Evolutionary conservation across 2,113 vertebrate genomes (phyloP), one percentile per base, ranked within the genome.

Genomic region (Taxidea taxus): DNA sequence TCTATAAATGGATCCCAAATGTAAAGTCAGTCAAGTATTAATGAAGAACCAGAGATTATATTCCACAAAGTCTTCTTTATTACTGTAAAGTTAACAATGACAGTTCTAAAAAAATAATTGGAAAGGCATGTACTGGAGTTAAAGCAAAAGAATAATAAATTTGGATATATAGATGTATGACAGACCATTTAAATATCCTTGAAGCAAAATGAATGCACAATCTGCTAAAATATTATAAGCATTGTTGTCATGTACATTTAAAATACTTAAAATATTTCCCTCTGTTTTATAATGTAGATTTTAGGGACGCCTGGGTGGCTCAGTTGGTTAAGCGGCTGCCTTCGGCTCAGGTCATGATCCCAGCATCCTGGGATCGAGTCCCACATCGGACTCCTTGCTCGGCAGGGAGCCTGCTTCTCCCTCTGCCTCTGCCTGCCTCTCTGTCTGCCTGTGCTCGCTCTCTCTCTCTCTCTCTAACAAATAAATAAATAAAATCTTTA

Each of bases 261-360:
- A 94, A 90, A 97, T 86, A 37, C 91, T 66, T 29, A 89, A 44
- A 91, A 96, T 21, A n/a, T n/a, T 75, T 80, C 21, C 7, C 31
- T 88, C 37, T 47, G 68, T 90, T 84, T 90, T 90, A 54, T 83
- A 81, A 42, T 51, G 4, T 39, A 47, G 39, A 14, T 70, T 39
- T 68, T 68, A 64, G 62, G 62, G 29, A 13, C 13, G 14, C 13
- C 62, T 64, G 29, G 29, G 29, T 64, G 62, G 62, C 6, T 1
- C 13, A 64, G 2, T 31, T 13, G 2, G 29, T 62, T 62, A 31
- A 4, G 27, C 29, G 13, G 29, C 27, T 64, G 62, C 31, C 12
- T 64, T 64, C 14, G 62, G 62, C 29, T 64, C 62, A 62, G 60
- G 60, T 62, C 60, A 12, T 62, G 60, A 62, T 31, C 60, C 14